Evolutionary conservation across 1,140 invertebrate species (phyloP).

Genomic region (Drosophila sturtevanti): DNA sequence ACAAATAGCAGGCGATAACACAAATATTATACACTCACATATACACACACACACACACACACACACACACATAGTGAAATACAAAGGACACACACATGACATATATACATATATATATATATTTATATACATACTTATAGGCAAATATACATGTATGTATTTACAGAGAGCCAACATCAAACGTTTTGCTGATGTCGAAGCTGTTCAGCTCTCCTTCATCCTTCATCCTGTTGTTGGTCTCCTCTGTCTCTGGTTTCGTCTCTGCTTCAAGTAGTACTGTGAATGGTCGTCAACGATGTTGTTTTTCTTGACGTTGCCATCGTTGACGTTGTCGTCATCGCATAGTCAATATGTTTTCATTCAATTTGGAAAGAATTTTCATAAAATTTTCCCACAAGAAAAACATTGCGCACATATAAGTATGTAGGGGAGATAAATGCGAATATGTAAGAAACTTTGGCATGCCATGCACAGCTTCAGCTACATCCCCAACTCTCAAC

Average conservation of each 20-base stretch:
- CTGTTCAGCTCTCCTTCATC: not conserved
- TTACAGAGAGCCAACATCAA: conserved; percentile 73
- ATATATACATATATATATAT: not conserved
- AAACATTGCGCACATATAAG: conserved; percentile 74
- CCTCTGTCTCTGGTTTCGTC: not conserved
- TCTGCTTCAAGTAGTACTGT: not conserved
- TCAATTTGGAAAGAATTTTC: conserved; percentile 81
- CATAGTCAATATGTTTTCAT: conserved; percentile 81
- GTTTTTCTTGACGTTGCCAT: conserved; percentile 68
- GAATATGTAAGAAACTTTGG: conserved; percentile 45
- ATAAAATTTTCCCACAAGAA: conserved; percentile 79
- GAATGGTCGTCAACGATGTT: conserved; percentile 39
- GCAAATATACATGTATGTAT: conserved; percentile 77
- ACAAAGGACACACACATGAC: conserved; percentile 16
- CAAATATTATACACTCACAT: conserved; percentile 18
- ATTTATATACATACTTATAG: conserved; percentile 34
- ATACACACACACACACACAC: conserved; percentile 19
- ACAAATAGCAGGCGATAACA: conserved; percentile 63
- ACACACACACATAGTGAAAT: conserved; percentile 15
- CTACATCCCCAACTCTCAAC: conserved; percentile 9
- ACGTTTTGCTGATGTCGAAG: conserved; percentile 53
- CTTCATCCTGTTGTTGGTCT: not conserved
- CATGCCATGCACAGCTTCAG: conserved; percentile 59
- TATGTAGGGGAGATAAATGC: conserved; percentile 24
- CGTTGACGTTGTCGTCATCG: conserved; percentile 63